Evolutionary conservation across 2,113 vertebrate species (phyloP), one percentile per base, ranked within the genome.

Genomic region (Podocnemis expansa): DNA sequence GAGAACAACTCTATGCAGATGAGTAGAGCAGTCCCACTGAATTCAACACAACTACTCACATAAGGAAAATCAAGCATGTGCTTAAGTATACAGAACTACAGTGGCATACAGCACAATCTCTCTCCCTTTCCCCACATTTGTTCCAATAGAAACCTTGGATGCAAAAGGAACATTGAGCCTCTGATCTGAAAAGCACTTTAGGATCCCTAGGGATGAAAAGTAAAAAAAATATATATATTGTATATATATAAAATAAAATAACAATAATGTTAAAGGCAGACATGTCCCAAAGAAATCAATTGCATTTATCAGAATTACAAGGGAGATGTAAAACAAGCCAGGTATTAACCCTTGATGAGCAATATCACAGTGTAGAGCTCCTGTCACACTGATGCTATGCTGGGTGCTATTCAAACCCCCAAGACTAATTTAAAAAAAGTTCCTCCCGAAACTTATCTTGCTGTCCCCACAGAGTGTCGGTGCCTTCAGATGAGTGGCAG

Each of bases 91-190:
- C 6, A 76, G 24, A 76, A 17, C 47, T 34, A 5, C 21, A 63
- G 0, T 21, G 82, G 54, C 1, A 31, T 21, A n/a, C 56, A 51
- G n/a, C 45, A 2, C n/a, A 5, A 2, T 0, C 0, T 7, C 10
- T 31, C 10, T 45, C 45, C 78, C 25, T 0, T 0, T 51, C 1
- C 0, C 78, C 12, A 10, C 58, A 25, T 16, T 5, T n/a, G 5
- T 52, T 10, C 82, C 85, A 4, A 41, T 29, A 60, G 88, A 56
- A 24, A 21, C 24, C 3, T 12, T 43, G 38, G 70, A 43, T 45
- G 41, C 41, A 43, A 25, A 45, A 29, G 41, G 41, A 45, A 76
- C 16, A 10, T 41, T 14, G 73, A 29, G 41, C 25, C 43, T 21
- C 10, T 2, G 25, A 54, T 6, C 1, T 22, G 11, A 43, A 75